phyloP scores from a whole-genome alignment of 2,888 invertebrate genomes.

The Nephrotoma flavescens region DNA sequence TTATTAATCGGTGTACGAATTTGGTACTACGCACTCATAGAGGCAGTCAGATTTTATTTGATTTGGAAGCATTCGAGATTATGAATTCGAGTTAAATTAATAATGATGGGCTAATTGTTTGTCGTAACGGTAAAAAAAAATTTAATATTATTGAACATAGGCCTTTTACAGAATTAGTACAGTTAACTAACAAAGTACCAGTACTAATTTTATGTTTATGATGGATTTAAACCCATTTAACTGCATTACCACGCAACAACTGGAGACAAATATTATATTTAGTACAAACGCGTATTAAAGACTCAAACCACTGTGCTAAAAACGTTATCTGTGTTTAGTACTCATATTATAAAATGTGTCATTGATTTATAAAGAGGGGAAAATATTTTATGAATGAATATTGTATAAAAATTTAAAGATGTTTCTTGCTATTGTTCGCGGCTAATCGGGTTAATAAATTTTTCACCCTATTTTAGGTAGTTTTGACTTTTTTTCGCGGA shows the following conservation, averaged over 20 bases:
- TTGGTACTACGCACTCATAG: not conserved
- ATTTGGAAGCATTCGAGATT: not conserved
- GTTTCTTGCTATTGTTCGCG: not conserved
- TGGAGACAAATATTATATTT: not conserved
- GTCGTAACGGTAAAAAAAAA: not conserved
- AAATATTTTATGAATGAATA: not conserved
- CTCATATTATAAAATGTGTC: not conserved
- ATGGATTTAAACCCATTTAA: not conserved
- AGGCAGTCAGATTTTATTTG: not conserved
- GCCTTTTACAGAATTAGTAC: not conserved
- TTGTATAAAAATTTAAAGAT: not conserved
- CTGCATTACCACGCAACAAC: not conserved
- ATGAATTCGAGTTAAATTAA: not conserved
- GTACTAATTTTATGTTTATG: not conserved
- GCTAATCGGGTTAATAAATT: not conserved
- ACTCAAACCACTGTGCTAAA: not conserved
- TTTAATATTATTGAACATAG: not conserved
- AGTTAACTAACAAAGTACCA: not conserved
- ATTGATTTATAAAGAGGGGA: not conserved
- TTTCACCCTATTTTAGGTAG: slow-evolving; percentile 5
- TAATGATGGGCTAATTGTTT: not conserved
- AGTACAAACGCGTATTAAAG: not conserved
- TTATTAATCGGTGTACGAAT: not conserved
- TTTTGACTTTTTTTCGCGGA: slow-evolving; percentile 10
- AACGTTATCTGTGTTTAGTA: not conserved